phyloP scores from a whole-genome alignment of 2,888 invertebrate genomes.

The Adineta ricciae region DNA sequence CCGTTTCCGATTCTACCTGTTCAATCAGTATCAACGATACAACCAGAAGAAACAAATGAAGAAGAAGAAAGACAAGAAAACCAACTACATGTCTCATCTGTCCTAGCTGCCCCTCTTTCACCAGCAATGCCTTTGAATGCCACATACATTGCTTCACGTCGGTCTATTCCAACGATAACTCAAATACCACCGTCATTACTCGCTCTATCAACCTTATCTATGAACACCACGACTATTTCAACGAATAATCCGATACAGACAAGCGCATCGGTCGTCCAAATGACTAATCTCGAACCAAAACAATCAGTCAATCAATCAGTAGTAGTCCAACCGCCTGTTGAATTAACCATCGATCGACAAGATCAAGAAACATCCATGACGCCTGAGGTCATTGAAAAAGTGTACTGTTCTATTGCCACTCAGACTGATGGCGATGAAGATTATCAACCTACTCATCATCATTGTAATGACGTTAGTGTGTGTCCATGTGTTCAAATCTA shows the following conservation, averaged over 20 bases:
- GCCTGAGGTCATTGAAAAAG: not conserved
- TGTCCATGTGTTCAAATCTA: conserved; percentile 19
- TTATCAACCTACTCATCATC: not conserved
- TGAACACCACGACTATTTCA: not conserved
- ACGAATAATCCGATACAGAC: not conserved
- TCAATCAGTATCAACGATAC: not conserved
- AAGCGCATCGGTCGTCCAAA: not conserved
- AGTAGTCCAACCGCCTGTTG: not conserved
- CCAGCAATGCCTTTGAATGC: not conserved
- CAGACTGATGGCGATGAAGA: not conserved
- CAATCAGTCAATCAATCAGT: not conserved
- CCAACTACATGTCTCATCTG: not conserved
- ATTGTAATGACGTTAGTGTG: not conserved
- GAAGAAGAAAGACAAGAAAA: not conserved
- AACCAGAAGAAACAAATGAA: not conserved
- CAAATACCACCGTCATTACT: not conserved
- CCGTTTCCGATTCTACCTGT: not conserved
- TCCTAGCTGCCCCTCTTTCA: not conserved
- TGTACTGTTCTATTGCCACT: not conserved
- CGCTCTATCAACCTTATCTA: not conserved
- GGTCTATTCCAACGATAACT: not conserved
- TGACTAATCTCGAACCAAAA: not conserved
- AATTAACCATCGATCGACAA: not conserved
- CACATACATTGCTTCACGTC: not conserved
- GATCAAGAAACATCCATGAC: conserved; percentile 14